phyloP scores from a whole-genome alignment of 1,140 invertebrate species.

The Papilio machaon region DNA sequence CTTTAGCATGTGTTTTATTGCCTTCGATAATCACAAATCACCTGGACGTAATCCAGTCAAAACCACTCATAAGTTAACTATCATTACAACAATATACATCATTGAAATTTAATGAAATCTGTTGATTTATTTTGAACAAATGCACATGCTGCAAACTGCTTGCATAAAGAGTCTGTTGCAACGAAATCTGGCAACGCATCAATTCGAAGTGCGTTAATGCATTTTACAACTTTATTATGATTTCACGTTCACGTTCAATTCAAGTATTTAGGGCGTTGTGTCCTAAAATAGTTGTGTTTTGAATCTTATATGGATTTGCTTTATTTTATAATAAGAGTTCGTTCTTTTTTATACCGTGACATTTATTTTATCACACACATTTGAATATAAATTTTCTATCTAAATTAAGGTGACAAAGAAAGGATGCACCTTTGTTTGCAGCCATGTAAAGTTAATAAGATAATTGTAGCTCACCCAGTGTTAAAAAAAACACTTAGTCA shows the following conservation, averaged over 20 bases:
- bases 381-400: background rate
- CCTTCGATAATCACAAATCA: conserved; percentile 13
- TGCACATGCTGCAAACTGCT: conserved; percentile 47
- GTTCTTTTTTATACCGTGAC: too few species aligned
- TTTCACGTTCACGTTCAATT: conserved; percentile 3
- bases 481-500: conserved; percentile 33
- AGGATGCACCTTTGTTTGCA: background rate
- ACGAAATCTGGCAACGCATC: conserved; percentile 29
- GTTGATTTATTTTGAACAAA: background rate
- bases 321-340: background rate
- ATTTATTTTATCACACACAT: too few species aligned
- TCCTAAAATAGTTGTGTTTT: conserved; percentile 3
- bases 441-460: conserved; percentile 32
- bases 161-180: conserved; percentile 25
- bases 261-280: background rate
- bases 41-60: conserved; percentile 16
- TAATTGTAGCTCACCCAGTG: conserved; percentile 18
- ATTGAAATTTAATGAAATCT: too few species aligned
- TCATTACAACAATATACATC: background rate
- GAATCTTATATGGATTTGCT: background rate
- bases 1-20: conserved; percentile 25
- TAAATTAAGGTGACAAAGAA: conserved; percentile 22
- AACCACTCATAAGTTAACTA: background rate
- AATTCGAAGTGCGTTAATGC: conserved; percentile 20
- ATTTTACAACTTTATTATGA: conserved; percentile 25